Evolutionary conservation across 2,113 vertebrate genomes (phyloP), one percentile per base, ranked within the genome.

Genomic region (Alligator mississippiensis): DNA sequence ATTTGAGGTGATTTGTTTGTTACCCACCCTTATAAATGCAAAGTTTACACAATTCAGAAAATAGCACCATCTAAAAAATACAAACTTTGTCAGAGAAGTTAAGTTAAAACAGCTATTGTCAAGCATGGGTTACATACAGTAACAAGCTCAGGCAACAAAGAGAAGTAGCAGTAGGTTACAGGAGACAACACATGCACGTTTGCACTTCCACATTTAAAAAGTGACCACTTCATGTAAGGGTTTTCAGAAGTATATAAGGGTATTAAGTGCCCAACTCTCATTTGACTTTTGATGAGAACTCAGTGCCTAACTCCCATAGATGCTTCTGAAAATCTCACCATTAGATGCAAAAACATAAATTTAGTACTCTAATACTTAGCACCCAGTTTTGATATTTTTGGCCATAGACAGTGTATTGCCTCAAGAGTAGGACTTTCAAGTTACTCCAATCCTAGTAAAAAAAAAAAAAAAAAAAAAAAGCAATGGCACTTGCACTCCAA

Each of bases 31-130:
- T 38, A 72, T 83, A 85, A 92, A 82, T 89, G 30, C 70, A 85
- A 64, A 84, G 6, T 62, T 86, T 72, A 89, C 17, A 74, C 66
- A 92, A 76, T 82, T 80, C 82, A 5, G 27, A 11, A 62, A 38
- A 72, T 85, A 75, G 3, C 77, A 82, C 61, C 90, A 83, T 74
- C 90, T 88, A 78, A 38, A 91, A 89, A 82, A 68, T 28, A 58
- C 17, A 82, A 88, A 88, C 81, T 91, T 94, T 47, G 47, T 47
- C 58, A 92, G 86, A 91, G 63, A 76, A 92, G 91, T 30, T 34
- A 75, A 77, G 7, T 83, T 74, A 89, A 93, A n/a, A 24, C 68
- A 87, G 78, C 68, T 24, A 34, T 38, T 38, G 13, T 24, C 68
- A 72, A 72, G 68, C 68, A 18, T 72, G 30, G 10, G n/a, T 85